A percentile compares a stretch with the other conserved stretches of the same genome.
phyloP scores from a whole-genome alignment of 1,140 invertebrate genomes.

The Himalopsyche phryganea region DNA sequence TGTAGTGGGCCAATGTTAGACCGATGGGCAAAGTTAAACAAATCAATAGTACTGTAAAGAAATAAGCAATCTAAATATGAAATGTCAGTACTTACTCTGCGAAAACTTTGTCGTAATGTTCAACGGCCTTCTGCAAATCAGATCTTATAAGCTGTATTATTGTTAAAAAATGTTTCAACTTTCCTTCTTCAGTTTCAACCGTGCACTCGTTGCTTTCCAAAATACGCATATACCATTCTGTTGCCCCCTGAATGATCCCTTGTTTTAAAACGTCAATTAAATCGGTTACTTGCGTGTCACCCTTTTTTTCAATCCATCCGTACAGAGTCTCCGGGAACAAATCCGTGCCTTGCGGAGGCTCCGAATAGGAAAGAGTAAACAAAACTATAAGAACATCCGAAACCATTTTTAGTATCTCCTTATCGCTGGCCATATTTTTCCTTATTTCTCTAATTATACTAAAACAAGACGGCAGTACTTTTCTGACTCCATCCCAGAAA shows the following conservation, averaged over 20 bases:
- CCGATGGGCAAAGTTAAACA: too few relatives aligned
- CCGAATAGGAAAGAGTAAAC: conserved; percentile 55
- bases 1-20: too few relatives aligned
- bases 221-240: conserved; percentile 74
- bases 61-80: too few relatives aligned
- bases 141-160: conserved; percentile 76
- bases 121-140: conserved; percentile 76
- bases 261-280: conserved; percentile 61
- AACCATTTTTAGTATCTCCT: conserved; percentile 62
- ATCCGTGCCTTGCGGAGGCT: conserved; percentile 58
- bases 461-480: conserved; percentile 71
- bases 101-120: conserved; percentile 80
- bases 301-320: conserved; percentile 55
- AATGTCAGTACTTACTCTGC: conserved; percentile 69
- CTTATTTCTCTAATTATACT: conserved; percentile 69
- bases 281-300: conserved; percentile 53
- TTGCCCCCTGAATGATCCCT: conserved; percentile 67
- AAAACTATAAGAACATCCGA: conserved; percentile 68
- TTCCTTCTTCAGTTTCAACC: conserved; percentile 59
- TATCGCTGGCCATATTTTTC: conserved; percentile 66
- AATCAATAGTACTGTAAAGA: too few relatives aligned
- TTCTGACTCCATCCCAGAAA: conserved; percentile 75
- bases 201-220: conserved; percentile 63
- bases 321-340: conserved; percentile 68
- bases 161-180: conserved; percentile 72